These are phyloP conservation scores for Caenorhabditis latens DNA, from an alignment of 1,140 invertebrate genomes.

Conservation along the genomic window DNA sequence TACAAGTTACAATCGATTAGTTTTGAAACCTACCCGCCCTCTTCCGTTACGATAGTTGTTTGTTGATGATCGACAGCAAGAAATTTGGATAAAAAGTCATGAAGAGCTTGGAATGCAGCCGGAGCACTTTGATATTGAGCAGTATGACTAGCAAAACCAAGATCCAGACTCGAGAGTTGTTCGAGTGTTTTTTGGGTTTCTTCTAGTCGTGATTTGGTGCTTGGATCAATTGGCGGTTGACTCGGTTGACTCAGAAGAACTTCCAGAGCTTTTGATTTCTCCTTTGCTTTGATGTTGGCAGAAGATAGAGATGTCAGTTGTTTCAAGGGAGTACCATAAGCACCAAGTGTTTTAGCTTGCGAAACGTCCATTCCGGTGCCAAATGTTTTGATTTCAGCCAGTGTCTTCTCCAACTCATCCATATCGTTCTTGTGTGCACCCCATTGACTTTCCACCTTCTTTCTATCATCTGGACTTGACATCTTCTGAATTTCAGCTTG, in stretches of 20 bases:
- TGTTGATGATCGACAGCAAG: not conserved
- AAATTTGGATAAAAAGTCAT: not conserved
- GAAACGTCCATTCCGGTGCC: not conserved
- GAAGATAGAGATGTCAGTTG: not conserved
- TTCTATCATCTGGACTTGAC: not conserved
- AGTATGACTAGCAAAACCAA: not conserved
- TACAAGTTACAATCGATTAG: not conserved
- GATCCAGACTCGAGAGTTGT: not conserved
- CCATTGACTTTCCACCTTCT: not conserved
- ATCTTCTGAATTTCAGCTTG: not conserved
- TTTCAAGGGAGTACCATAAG: not conserved
- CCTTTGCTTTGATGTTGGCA: not conserved
- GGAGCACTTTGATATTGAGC: slow-evolving; percentile 6
- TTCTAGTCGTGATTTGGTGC: not conserved
- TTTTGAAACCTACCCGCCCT: not conserved
- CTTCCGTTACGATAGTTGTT: not conserved
- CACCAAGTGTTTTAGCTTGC: not conserved
- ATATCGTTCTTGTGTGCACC: not conserved
- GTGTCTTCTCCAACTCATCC: not conserved
- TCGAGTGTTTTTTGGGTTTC: not conserved
- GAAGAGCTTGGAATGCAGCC: not conserved
- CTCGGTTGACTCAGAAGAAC: not conserved
- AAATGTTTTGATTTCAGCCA: not conserved
- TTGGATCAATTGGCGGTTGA: not conserved
- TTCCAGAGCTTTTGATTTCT: slow-evolving; percentile 6